Base-by-base conservation (phyloP, 2,888 invertebrate species). In the Hoplodrina ambigua region DNA sequence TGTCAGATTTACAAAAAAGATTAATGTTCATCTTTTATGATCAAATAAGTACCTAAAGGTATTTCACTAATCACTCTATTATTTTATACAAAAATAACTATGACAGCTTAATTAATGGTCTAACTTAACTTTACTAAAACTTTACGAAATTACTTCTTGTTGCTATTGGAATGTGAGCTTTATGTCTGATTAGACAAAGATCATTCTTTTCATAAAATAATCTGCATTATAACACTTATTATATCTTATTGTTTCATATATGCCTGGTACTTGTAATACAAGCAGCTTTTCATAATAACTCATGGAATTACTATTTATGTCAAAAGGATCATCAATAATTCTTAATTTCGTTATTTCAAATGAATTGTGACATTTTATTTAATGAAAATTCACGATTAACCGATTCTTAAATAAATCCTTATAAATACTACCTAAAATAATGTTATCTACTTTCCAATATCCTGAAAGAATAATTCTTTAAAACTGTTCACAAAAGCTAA, bases 101-200 rank as follows among this genome's bases (percentile, higher is more conserved):
- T 66, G 61, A 62, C 78, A 65, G 62, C 61, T 66, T 74, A 59
- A 77, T 77, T 69, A 77, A 78, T 78, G 10, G 4, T 77, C 44
- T 77, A 59, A 58, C 67, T 62, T 25, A 44, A 53, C 25, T 54
- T 50, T 33, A 77, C 63, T 72, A 77, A 76, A 72, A 60, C 49
- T 11, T 41, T n/a, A n/a, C 15, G 11, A 53, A 46, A 50, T 53
- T 15, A 1, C 44, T 10, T 44, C 15, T 44, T 55, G 11, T 56
- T 41, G 25, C 10, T 37, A 33, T n/a, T 25, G 20, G 25, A 52
- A 54, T 61, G 17, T 64, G 5, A 61, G 33, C 69, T 54, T 54
- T 73, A 55, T 58, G 0, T 2, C 3, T 54, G 8, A 60, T 10
- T 3, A 8, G 10, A 50, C 68, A 61, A 44, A 56, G 41, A 50